Base-by-base conservation (phyloP, 2,113 vertebrate genomes). In the Canis aureus region DNA sequence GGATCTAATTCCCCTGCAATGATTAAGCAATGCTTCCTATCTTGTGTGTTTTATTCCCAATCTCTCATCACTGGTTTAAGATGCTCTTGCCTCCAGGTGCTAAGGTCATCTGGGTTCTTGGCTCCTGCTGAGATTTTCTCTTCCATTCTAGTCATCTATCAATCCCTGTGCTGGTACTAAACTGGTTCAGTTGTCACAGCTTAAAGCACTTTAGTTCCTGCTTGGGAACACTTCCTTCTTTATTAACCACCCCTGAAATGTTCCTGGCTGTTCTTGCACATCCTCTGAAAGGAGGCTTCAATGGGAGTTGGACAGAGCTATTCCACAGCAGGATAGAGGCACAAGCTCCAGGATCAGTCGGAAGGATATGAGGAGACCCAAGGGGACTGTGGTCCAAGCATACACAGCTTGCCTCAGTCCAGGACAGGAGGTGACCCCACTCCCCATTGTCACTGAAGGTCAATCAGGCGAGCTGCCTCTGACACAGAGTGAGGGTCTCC, bases 361-460 rank as follows among this genome's bases (percentile, higher is more conserved):
- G 74, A 67, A 43, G 76, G 51, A 57, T 22, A 7, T 32, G 51
- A 91, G n/a, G 1, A 69, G 51, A 13, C 62, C 25, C 2, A 11
- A 81, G 62, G 38, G 53, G 38, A 81, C 4, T 57, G 43, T 67
- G 89, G 55, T 9, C 51, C n/a, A 32, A 69, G 64, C 57, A 32
- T 20, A 57, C 43, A 43, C 4, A 4, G 17, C 5, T 6, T n/a
- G 71, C 38, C 57, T 23, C 13, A 29, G 9, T 22, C 71, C 20
- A 6, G 22, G 23, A 25, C 8, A 51, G 4, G 27, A 87, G 32
- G 27, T 1, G 32, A 49, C 10, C 17, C n/a, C 10, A 25, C 6
- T 11, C 10, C 17, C n/a, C 10, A 25, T 10, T 11, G 89, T 8
- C 16, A 7, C 16, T 3, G 29, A n/a, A 16, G 6, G 0, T 15